Evolutionary conservation across 2,113 vertebrate species (phyloP).

Genomic region (Tautogolabrus adspersus): DNA sequence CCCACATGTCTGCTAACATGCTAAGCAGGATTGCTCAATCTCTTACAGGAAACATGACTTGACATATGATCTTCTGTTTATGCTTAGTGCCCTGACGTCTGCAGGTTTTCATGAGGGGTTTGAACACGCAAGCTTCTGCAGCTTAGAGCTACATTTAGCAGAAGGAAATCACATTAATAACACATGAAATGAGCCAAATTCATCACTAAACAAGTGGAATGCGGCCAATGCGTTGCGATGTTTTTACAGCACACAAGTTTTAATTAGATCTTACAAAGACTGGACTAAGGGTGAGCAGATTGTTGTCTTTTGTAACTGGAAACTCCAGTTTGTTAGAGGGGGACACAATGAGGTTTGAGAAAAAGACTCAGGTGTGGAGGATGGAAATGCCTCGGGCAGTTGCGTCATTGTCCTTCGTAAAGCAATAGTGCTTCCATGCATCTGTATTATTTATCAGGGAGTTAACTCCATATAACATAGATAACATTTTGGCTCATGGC

Average conservation of each 20-base stretch:
- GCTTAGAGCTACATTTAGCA: not conserved
- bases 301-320: slow-evolving; percentile 36
- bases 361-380: slow-evolving; percentile 41
- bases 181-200: not conserved
- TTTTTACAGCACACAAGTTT: not conserved
- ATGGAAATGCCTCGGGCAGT: not conserved
- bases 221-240: not conserved
- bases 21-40: slow-evolving; percentile 31
- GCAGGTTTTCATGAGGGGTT: slow-evolving; percentile 15
- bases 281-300: not conserved
- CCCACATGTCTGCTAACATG: slow-evolving; percentile 1
- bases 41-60: slow-evolving; percentile 36
- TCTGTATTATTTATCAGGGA: not conserved
- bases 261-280: not conserved
- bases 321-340: slow-evolving; percentile 52
- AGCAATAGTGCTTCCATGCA: not conserved
- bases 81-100: not conserved
- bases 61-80: slow-evolving; percentile 50
- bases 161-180: not conserved
- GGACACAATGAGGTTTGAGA: slow-evolving; percentile 16
- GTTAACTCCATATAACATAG: not conserved
- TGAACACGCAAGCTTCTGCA: not conserved
- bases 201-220: not conserved
- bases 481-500: not conserved
- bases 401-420: slow-evolving; percentile 17